Conservation (phyloP, 2,113 vertebrate species). For the Alosa alosa region DNA sequence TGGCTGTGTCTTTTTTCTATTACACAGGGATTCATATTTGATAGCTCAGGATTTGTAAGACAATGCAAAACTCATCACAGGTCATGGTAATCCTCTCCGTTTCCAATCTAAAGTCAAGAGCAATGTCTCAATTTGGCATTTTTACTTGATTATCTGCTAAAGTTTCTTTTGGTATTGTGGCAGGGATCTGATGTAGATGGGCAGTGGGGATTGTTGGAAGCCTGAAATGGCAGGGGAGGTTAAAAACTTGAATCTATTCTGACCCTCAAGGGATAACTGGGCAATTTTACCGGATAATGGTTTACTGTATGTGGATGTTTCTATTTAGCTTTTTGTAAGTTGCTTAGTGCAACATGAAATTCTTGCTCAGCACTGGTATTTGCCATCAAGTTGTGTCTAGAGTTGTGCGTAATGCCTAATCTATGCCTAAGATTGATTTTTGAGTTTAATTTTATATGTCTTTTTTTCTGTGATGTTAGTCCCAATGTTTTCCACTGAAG, state of each 20-base stretch:
- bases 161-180: neutral
- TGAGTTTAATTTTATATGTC: neutral
- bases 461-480: neutral
- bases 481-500: neutral
- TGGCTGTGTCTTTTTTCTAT: conserved; percentile 40
- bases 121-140: neutral
- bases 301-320: neutral
- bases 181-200: neutral
- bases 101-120: conserved; percentile 10
- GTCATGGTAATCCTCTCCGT: conserved; percentile 4
- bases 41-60: conserved; percentile 43
- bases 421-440: neutral
- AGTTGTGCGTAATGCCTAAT: neutral
- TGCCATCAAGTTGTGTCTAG: neutral
- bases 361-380: neutral
- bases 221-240: conserved; percentile 15
- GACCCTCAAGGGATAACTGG: neutral
- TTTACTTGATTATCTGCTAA: conserved; percentile 1
- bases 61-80: conserved; percentile 40
- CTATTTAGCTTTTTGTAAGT: neutral
- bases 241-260: conserved; percentile 2
- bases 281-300: conserved; percentile 11
- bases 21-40: conserved; percentile 33
- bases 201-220: neutral
- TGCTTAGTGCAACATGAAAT: neutral